phyloP scores from a whole-genome alignment of 2,797 vertebrate species.

The Eulemur rubriventer region DNA sequence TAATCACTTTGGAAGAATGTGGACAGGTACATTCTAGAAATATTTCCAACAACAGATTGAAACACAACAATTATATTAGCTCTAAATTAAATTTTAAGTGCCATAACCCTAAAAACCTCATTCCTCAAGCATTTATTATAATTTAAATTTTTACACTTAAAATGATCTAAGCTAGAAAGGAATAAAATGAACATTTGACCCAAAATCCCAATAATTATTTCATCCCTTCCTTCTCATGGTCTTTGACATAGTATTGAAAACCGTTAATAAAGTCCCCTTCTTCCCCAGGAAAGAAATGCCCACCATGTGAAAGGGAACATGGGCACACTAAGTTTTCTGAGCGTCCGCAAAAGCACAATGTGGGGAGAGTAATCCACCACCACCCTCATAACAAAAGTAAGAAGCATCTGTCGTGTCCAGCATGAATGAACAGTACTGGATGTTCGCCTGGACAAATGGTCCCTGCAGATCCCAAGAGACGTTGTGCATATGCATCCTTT shows the following conservation, averaged over 20 bases:
- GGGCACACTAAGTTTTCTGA: background rate
- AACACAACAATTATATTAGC: background rate
- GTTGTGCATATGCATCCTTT: background rate
- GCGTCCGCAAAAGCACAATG: background rate
- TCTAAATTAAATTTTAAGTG: slow-evolving; percentile 39
- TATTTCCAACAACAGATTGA: background rate
- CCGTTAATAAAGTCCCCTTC: background rate
- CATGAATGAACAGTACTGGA: background rate
- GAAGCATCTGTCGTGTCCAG: background rate
- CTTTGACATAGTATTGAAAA: background rate
- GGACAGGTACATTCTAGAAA: slow-evolving; percentile 27
- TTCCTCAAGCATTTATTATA: background rate
- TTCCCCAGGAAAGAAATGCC: background rate
- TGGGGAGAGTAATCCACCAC: background rate
- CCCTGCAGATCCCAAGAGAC: background rate
- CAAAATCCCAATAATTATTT: slow-evolving; percentile 1
- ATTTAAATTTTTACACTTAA: slow-evolving; percentile 2
- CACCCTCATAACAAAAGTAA: background rate
- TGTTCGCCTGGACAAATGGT: slow-evolving; percentile 8
- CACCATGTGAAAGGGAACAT: background rate
- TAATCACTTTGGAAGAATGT: background rate
- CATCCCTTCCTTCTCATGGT: background rate
- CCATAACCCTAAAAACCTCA: background rate
- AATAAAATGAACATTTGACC: slow-evolving; percentile 5
- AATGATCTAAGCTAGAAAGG: background rate